Evolutionary conservation across 2,113 vertebrate genomes (phyloP), one percentile per base, ranked within the genome.

Genomic region (human (Homo sapiens)): DNA sequence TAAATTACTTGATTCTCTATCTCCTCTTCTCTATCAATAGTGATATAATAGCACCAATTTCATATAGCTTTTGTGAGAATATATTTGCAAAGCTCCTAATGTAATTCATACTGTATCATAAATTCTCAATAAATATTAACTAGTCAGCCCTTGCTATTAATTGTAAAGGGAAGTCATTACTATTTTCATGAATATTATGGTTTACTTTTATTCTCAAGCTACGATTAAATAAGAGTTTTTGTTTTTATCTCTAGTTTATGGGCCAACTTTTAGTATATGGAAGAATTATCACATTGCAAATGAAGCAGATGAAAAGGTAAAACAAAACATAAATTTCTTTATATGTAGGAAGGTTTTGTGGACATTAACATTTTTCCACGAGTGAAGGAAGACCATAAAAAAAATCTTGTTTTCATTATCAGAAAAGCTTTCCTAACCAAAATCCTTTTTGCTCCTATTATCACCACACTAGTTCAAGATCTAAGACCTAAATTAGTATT

Each of bases 121-220:
- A 92, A 40, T 85, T 6, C 22, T 92, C 22, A 80, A 73, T n/a
- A 84, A 90, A 48, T 57, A 50, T 57, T 87, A 82, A 93, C 52
- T 6, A 87, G 12, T 73, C 43, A 55, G 32, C 20, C 45, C 83
- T 6, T 73, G 70, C 32, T 83, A 61, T 32, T 18, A 78, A 64
- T 88, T 86, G 23, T 50, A 84, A 84, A 48, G 45, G 25, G 3
- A 88, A 75, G 40, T 81, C 66, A 88, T 83, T 78, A 40, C 52
- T 66, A 66, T 86, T 66, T 23, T 64, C 25, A 93, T 57, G 43
- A 66, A 90, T 52, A 22, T 66, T 86, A 76, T 18, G 23, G 13
- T 61, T 80, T 87, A 64, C 32, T 76, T 89, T 97, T 75, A 92
- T 89, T 84, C 83, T 94, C n/a, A 70, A 40, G 25, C 18, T 76